These are phyloP conservation scores for Oeneis ivallda DNA, from an alignment of 2,888 invertebrate species.

Conservation along the genomic window DNA sequence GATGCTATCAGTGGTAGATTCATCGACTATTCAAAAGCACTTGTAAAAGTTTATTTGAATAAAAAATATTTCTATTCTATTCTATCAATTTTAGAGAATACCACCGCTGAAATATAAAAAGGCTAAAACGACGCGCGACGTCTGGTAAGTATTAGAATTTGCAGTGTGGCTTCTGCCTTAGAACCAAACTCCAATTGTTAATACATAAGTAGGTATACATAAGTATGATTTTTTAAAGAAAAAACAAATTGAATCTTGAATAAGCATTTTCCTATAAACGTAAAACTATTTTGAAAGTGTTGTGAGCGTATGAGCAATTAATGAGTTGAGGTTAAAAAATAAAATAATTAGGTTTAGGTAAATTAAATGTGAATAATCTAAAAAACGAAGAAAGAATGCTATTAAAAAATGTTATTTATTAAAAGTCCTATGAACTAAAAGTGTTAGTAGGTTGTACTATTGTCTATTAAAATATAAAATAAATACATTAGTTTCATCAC, in stretches of 20 bases:
- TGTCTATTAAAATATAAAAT: conserved; percentile 56
- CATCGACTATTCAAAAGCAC: too few relatives aligned
- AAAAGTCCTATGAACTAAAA: conserved; percentile 28
- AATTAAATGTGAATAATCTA: conserved; percentile 1
- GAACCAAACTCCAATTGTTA: too few relatives aligned
- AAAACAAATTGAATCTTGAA: background rate
- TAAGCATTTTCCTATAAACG: background rate
- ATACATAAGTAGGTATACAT: too few relatives aligned
- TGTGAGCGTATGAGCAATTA: conserved; percentile 5
- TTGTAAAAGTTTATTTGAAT: too few relatives aligned
- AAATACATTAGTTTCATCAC: conserved; percentile 36
- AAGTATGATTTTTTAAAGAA: background rate
- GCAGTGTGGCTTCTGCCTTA: too few relatives aligned
- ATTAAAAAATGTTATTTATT: conserved; percentile 11
- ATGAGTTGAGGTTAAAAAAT: background rate
- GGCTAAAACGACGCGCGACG: too few relatives aligned
- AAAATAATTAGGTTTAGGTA: background rate
- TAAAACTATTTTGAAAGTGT: background rate
- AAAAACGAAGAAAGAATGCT: conserved; percentile 7
- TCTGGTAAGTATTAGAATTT: too few relatives aligned
- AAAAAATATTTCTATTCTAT: too few relatives aligned
- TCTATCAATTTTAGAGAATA: too few relatives aligned
- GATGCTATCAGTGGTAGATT: too few relatives aligned
- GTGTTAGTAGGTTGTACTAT: conserved; percentile 58
- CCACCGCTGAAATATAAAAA: too few relatives aligned